Evolutionary conservation across 2,113 vertebrate genomes (phyloP).

Genomic region (Takifugu bimaculatus): DNA sequence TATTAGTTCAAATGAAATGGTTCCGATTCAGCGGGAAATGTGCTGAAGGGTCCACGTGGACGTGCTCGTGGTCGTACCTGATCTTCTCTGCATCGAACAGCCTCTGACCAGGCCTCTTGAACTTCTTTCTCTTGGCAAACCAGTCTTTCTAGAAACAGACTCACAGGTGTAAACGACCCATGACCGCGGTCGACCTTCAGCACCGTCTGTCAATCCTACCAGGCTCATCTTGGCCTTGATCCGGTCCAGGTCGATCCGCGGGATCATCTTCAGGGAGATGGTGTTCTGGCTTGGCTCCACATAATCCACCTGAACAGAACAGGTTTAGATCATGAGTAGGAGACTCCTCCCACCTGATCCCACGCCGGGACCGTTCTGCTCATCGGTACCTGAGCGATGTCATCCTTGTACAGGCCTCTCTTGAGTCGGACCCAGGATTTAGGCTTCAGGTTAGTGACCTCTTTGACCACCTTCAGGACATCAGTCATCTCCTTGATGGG

Average conservation of each 20-base stretch:
- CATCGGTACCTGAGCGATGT: constrained; percentile 88
- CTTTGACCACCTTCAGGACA: constrained; percentile 94
- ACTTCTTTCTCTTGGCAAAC: constrained; percentile 93
- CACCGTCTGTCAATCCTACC: constrained; percentile 60
- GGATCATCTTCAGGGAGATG: constrained; percentile 96
- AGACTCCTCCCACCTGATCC: background rate
- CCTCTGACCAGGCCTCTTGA: constrained; percentile 87
- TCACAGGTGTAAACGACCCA: background rate
- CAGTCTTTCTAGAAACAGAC: constrained; percentile 84
- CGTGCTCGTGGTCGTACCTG: constrained; percentile 67
- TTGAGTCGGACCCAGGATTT: constrained; percentile 97
- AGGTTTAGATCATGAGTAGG: too few species aligned
- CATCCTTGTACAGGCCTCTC: constrained; percentile 92
- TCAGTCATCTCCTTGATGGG: constrained; percentile 98
- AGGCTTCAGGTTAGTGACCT: constrained; percentile 95
- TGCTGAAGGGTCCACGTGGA: too few species aligned
- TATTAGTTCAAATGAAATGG: too few species aligned
- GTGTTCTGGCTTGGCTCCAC: constrained; percentile 96
- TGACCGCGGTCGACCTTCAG: background rate
- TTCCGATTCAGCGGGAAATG: too few species aligned
- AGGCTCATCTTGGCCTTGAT: constrained; percentile 95
- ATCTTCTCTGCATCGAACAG: constrained; percentile 95
- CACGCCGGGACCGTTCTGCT: too few species aligned
- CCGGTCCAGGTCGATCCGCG: constrained; percentile 89
- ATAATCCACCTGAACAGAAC: constrained; percentile 82